phyloP scores from a whole-genome alignment of 2,113 vertebrate species.

The Nesoenas mayeri region DNA sequence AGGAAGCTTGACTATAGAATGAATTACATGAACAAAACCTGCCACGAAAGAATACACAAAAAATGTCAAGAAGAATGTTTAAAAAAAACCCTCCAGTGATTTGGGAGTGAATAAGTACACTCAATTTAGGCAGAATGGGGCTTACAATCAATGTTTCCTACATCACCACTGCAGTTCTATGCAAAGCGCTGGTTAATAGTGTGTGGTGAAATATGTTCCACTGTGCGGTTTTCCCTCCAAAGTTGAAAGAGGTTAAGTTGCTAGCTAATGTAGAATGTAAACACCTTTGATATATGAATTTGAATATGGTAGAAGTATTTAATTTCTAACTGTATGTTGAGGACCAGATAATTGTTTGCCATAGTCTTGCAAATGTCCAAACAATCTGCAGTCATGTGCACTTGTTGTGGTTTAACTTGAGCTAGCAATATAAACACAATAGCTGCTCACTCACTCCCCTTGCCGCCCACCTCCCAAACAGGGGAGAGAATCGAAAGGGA shows the following conservation, averaged over 20 bases:
- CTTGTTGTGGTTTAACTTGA: too few relatives aligned
- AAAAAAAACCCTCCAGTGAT: background rate
- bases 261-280: background rate
- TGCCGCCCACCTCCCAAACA: too few relatives aligned
- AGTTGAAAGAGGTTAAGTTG: background rate
- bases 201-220: background rate
- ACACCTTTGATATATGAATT: background rate
- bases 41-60: background rate
- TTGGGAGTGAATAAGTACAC: background rate
- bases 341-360: background rate
- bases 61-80: background rate
- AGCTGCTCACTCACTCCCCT: too few relatives aligned
- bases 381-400: background rate
- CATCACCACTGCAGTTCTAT: background rate
- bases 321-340: background rate
- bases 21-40: background rate
- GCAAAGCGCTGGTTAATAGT: background rate
- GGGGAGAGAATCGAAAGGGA: too few relatives aligned
- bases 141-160: background rate
- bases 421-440: too few relatives aligned
- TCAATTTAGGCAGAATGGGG: background rate
- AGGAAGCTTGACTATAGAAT: background rate
- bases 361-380: background rate
- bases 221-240: background rate
- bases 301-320: background rate